Evolutionary conservation across 2,113 vertebrate species (phyloP).

Genomic region (Propithecus coquereli): DNA sequence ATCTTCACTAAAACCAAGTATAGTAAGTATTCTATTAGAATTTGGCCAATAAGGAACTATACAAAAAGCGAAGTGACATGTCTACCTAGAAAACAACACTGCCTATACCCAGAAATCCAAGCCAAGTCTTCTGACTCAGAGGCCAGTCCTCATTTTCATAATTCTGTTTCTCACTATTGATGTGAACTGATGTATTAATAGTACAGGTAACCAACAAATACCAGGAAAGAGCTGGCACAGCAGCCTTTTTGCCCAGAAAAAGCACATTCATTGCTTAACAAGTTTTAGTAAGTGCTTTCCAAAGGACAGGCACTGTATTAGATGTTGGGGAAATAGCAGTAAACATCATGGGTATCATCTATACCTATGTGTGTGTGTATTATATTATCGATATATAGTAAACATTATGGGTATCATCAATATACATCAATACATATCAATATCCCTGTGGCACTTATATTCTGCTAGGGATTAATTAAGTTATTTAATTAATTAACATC

Average conservation of each 20-base stretch:
- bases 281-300: background rate
- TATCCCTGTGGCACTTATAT: background rate
- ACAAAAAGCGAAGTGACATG: background rate
- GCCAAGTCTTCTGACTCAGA: background rate
- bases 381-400: no score
- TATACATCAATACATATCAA: background rate
- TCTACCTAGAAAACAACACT: background rate
- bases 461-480: background rate
- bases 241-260: background rate
- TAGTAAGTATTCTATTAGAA: background rate
- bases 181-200: background rate
- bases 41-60: background rate
- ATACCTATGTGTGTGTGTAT: no score
- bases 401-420: no score
- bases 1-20: background rate
- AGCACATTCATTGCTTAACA: background rate
- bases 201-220: background rate
- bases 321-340: background rate
- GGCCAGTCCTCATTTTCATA: background rate
- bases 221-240: background rate
- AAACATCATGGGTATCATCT: background rate
- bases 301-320: background rate
- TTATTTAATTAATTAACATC: background rate
- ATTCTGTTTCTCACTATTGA: background rate
- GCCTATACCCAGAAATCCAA: background rate